phyloP scores from a whole-genome alignment of 2,113 vertebrate genomes.

The Amia ocellicauda region DNA sequence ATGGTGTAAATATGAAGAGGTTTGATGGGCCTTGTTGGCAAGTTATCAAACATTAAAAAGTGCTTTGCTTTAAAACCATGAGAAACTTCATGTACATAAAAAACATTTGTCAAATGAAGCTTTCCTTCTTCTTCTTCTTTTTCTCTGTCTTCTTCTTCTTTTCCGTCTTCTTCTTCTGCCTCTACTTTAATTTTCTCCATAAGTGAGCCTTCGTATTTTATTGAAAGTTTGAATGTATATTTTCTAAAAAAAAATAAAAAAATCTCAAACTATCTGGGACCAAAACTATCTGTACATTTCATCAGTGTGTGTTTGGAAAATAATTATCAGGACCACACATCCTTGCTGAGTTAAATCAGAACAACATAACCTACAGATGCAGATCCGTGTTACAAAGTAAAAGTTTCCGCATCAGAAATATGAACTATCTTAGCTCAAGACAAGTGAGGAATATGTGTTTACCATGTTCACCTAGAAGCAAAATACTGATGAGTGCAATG shows the following conservation, averaged over 20 bases:
- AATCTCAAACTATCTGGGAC: slow-evolving; percentile 77
- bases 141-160: slow-evolving; percentile 14
- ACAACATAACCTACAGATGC: too few species aligned
- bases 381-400: too few species aligned
- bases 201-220: slow-evolving; percentile 71
- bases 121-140: background rate
- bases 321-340: background rate
- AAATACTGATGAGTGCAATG: too few species aligned
- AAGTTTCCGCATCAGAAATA: too few species aligned
- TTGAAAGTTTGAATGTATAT: slow-evolving; percentile 86
- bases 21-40: slow-evolving; percentile 61
- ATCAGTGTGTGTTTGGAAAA: background rate
- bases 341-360: background rate
- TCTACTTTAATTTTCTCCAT: slow-evolving; percentile 57
- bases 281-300: slow-evolving; percentile 64
- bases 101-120: slow-evolving; percentile 5
- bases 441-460: too few species aligned
- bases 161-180: slow-evolving; percentile 18
- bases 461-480: too few species aligned
- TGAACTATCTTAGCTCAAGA: too few species aligned
- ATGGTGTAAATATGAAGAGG: slow-evolving; percentile 53
- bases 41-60: slow-evolving; percentile 62
- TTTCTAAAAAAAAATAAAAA: slow-evolving; percentile 80
- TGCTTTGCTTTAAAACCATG: slow-evolving; percentile 65
- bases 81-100: slow-evolving; percentile 38